Evolutionary conservation across 1,140 invertebrate genomes (phyloP).

Genomic region (Listronotus bonariensis): DNA sequence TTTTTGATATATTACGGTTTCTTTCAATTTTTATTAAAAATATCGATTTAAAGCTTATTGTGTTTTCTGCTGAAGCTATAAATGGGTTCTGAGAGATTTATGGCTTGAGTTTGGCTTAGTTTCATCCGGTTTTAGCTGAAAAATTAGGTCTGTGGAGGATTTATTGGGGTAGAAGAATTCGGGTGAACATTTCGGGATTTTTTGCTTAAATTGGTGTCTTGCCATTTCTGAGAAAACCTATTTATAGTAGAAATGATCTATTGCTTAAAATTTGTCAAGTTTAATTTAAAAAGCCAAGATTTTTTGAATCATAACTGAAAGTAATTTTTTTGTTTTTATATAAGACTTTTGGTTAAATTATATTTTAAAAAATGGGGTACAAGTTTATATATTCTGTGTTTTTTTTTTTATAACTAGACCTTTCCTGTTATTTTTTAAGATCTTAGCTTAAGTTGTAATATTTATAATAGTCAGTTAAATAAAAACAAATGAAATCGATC

Average conservation of each 20-base stretch:
- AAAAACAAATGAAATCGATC: too few species aligned
- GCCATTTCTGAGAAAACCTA: not conserved
- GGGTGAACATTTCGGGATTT: conserved; percentile 2
- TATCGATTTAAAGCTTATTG: conserved; percentile 37
- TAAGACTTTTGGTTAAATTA: too few species aligned
- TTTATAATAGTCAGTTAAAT: too few species aligned
- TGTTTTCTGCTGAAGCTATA: conserved; percentile 19
- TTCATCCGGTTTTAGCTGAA: conserved; percentile 18
- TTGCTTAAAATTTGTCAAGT: too few species aligned
- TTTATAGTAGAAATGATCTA: not conserved
- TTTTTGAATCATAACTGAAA: too few species aligned
- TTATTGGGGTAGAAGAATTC: conserved; percentile 30
- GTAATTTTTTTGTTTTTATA: too few species aligned
- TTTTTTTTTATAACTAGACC: too few species aligned
- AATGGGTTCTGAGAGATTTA: conserved; percentile 32
- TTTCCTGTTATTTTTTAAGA: too few species aligned
- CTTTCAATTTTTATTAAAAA: conserved; percentile 40
- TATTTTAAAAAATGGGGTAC: too few species aligned
- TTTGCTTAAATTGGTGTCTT: conserved; percentile 7
- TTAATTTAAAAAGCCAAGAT: too few species aligned
- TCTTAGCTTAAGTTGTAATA: too few species aligned
- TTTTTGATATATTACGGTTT: conserved; percentile 39
- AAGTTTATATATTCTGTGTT: too few species aligned
- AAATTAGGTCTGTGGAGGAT: conserved; percentile 14
- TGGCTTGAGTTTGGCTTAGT: conserved; percentile 21